These are phyloP conservation scores for Lamellibrachia columna DNA, from an alignment of 2,888 invertebrate genomes.

Conservation along the genomic window DNA sequence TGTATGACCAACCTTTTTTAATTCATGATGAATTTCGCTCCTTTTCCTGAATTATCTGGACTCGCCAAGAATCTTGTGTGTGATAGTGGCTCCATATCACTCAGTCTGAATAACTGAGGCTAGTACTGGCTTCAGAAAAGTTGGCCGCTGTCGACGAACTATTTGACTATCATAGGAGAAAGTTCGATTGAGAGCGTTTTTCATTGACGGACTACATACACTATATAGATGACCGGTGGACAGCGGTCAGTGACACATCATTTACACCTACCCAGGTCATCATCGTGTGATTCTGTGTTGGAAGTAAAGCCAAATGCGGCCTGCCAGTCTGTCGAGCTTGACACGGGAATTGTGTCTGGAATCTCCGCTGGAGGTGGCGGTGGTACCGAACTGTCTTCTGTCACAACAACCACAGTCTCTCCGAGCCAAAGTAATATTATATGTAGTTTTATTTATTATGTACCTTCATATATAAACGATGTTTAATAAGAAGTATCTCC, in stretches of 20 bases:
- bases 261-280: constrained; percentile 37
- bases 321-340: constrained; percentile 80
- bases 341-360: constrained; percentile 68
- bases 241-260: background rate
- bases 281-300: constrained; percentile 41
- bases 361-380: constrained; percentile 48
- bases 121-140: too few species aligned
- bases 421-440: too few species aligned
- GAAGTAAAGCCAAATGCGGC: constrained; percentile 66
- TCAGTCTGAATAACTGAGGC: too few species aligned
- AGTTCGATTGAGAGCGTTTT: background rate
- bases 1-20: too few species aligned
- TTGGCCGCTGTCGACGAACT: too few species aligned
- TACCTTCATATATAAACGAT: background rate
- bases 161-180: background rate
- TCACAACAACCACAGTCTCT: background rate
- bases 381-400: constrained; percentile 39
- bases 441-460: too few species aligned
- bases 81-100: too few species aligned
- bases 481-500: too few species aligned
- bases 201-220: too few species aligned
- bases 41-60: too few species aligned
- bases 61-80: too few species aligned
- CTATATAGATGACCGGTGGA: background rate
- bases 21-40: too few species aligned